These are phyloP conservation scores for Sinodicranocentrus sp. DNA, from an alignment of 2,888 invertebrate species.

Conservation along the genomic window DNA sequence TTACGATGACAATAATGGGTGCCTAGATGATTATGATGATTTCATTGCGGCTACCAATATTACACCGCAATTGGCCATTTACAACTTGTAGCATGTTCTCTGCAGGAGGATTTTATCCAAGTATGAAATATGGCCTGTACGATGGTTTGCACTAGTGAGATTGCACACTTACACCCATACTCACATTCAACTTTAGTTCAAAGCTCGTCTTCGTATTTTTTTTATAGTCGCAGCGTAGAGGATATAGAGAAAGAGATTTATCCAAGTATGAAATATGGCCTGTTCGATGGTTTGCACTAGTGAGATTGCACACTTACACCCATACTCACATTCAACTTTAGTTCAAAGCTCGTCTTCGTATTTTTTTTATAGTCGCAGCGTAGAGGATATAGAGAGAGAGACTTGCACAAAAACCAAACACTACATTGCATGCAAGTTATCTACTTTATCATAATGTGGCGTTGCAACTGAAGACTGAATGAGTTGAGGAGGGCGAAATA, in stretches of 20 bases:
- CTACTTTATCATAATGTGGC: not conserved
- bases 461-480: slow-evolving; percentile 40
- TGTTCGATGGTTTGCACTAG: too few relatives aligned
- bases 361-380: not conserved
- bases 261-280: not conserved
- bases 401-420: slow-evolving; percentile 1
- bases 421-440: not conserved
- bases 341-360: too few relatives aligned
- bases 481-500: slow-evolving; percentile 51
- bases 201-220: too few relatives aligned
- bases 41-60: slow-evolving; percentile 51
- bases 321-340: too few relatives aligned
- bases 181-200: too few relatives aligned
- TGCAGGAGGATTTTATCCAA: slow-evolving; percentile 17
- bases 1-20: slow-evolving; percentile 33
- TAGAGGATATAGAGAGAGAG: not conserved
- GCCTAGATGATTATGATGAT: slow-evolving; percentile 42
- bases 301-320: too few relatives aligned
- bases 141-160: too few relatives aligned
- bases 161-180: too few relatives aligned
- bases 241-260: not conserved
- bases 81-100: slow-evolving; percentile 29
- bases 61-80: slow-evolving; percentile 40
- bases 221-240: not conserved
- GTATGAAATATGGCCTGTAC: slow-evolving; percentile 21